Base-by-base conservation (phyloP, 2,888 invertebrate species). In the Noctua pronuba region DNA sequence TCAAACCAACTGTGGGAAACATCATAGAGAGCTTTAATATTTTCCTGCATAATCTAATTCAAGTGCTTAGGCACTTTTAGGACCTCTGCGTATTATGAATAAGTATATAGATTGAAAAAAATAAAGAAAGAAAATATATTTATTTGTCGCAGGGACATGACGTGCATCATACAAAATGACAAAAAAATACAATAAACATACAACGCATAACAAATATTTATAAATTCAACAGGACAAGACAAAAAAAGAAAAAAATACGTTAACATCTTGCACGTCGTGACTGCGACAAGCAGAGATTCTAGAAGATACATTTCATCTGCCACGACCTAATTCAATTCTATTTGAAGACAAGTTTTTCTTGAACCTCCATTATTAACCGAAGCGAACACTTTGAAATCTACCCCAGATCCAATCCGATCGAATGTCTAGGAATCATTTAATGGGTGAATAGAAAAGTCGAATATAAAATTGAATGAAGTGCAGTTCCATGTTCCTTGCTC, bases 401-500 rank as follows among this genome's bases (percentile, higher is more conserved):
- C 72, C 73, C 64, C 38, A 73, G 83, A 79, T 79, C 73, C 85
- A 85, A 80, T 77, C 76, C 62, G 70, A 70, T 87, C 85, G 78
- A 78, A 79, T 77, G 79, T 88, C 89, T 82, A 80, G 73, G 83
- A 89, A 91, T 86, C 85, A 88, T 89, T 91, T 86, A 91, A 87
- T 82, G 86, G 85, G 41, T 73, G 77, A 86, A 84, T 85, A 77
- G 82, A 81, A 87, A 87, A 86, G 87, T 88, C 88, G 90, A 89
- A 92, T 92, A 91, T 90, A 90, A 91, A 89, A 92, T 89, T 86
- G 90, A 92, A 91, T 91, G 91, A 90, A 93, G 93, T 93, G 93
- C 93, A 91, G 84, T 93, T 92, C 91, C 90, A 75, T 93, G 93
- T 93, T 87, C 80, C 75, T 75, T 70, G 73, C 80, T 80, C 85